These are phyloP conservation scores for human DNA, from an alignment of 2,113 vertebrate genomes.

Conservation along the genomic window GRCh38 chr3:61270501-61271000, in stretches of 20 bases:
- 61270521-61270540: neutral
- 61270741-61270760: neutral
- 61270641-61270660: neutral
- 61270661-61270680: neutral
- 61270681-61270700: neutral
- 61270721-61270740: slow-evolving; percentile 30
- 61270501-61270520: neutral
- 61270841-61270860: slow-evolving; percentile 17
- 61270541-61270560: neutral
- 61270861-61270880: slow-evolving; percentile 63
- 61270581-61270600: neutral
- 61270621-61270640: neutral
- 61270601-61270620: neutral
- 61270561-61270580: neutral
- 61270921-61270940: neutral
- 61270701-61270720: neutral
- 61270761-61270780: neutral
- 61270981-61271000: too few relatives aligned
- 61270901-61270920: slow-evolving; percentile 42
- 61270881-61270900: slow-evolving; percentile 50
- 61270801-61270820: slow-evolving; percentile 39
- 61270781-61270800: neutral
- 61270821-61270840: neutral
- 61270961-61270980: too few relatives aligned
- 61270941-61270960: too few relatives aligned